Evolutionary conservation across 2,888 invertebrate genomes (phyloP).

Genomic region (Leptogaster cylindrica): DNA sequence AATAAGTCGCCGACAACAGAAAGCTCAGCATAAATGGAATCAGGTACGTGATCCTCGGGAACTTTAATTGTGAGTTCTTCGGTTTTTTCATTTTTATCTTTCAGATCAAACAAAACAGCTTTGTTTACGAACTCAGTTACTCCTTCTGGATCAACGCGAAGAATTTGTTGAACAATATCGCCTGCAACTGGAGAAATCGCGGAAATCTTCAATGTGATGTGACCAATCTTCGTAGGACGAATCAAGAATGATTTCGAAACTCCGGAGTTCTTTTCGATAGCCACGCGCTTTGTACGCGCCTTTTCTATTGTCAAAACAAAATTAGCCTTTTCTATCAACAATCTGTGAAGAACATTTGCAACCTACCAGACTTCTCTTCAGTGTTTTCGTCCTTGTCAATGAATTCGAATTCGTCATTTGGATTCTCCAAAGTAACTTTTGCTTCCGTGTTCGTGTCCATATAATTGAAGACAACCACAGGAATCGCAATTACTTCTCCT

Average conservation of each 20-base stretch:
- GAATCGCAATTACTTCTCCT: constrained; percentile 82
- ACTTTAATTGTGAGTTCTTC: constrained; percentile 75
- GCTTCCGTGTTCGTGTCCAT: constrained; percentile 78
- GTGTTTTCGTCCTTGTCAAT: constrained; percentile 76
- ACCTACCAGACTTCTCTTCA: background rate
- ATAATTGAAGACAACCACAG: constrained; percentile 89
- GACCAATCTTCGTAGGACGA: constrained; percentile 74
- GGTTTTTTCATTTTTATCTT: constrained; percentile 63
- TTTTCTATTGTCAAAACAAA: constrained; percentile 37
- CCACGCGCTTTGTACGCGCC: constrained; percentile 60
- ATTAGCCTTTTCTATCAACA: background rate
- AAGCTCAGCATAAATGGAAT: constrained; percentile 75
- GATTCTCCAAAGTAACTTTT: constrained; percentile 83
- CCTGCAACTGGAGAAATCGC: constrained; percentile 79
- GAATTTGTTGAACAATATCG: constrained; percentile 76
- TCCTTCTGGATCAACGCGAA: constrained; percentile 83
- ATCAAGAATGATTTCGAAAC: constrained; percentile 86
- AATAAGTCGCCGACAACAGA: constrained; percentile 77
- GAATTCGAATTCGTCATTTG: constrained; percentile 80
- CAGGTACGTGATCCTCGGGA: constrained; percentile 74
- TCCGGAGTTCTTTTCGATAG: constrained; percentile 73
- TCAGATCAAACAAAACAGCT: constrained; percentile 75
- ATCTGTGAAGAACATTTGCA: constrained; percentile 1
- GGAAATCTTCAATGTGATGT: constrained; percentile 74
- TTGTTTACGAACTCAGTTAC: constrained; percentile 76